These are phyloP conservation scores for Eulemur macaco DNA, from an alignment of 2,113 vertebrate genomes.

Conservation along the genomic window DNA sequence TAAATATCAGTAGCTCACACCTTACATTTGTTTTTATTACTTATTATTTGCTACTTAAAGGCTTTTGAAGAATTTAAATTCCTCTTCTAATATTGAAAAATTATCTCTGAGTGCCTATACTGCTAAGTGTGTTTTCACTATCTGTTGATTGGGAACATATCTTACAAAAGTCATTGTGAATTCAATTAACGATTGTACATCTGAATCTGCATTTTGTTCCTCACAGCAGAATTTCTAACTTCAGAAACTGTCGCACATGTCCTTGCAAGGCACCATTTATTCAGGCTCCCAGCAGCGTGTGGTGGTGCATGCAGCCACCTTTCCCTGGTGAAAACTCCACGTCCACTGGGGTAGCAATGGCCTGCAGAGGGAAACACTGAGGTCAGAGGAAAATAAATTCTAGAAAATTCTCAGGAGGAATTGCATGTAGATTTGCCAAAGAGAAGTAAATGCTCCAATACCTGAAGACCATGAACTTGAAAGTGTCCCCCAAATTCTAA, in stretches of 20 bases:
- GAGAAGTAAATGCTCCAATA: neutral
- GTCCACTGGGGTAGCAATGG: neutral
- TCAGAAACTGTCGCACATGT: neutral
- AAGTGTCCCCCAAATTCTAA: neutral
- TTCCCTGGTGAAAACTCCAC: neutral
- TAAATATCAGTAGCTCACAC: neutral
- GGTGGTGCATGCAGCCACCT: fast-evolving
- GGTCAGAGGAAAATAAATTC: neutral
- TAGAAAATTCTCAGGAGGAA: slow-evolving; percentile 36
- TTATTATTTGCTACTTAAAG: neutral
- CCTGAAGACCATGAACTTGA: neutral
- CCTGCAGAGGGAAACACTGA: neutral
- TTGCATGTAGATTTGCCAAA: neutral
- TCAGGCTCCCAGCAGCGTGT: neutral
- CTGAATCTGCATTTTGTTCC: neutral
- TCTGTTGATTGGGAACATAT: neutral
- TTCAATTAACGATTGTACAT: neutral
- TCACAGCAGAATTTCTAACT: neutral
- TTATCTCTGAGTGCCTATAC: neutral
- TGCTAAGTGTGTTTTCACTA: neutral
- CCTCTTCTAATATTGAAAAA: neutral
- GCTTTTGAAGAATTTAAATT: neutral
- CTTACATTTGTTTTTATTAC: neutral
- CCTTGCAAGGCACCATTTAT: neutral
- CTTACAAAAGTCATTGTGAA: neutral